Evolutionary conservation across 2,113 vertebrate species (phyloP).

Genomic region (Zosterops hypoxanthus): DNA sequence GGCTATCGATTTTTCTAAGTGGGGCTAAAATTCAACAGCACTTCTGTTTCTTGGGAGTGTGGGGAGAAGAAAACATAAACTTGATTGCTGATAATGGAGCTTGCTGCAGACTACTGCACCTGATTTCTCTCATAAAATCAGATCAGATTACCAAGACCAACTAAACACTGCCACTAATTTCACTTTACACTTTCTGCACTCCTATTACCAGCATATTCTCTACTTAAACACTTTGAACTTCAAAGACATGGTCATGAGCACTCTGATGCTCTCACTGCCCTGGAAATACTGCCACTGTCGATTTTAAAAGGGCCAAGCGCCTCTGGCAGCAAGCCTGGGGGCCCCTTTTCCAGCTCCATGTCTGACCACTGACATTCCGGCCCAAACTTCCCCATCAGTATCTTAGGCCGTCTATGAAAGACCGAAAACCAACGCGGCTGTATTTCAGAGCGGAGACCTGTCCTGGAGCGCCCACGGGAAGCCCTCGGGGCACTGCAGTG

Average conservation of each 20-base stretch:
- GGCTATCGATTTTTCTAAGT: neutral
- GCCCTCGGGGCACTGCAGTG: neutral
- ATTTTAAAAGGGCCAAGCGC: neutral
- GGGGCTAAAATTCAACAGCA: neutral
- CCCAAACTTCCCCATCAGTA: neutral
- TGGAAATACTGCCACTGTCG: neutral
- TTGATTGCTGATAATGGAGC: rapidly evolving
- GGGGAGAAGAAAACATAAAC: neutral
- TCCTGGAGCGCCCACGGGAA: neutral
- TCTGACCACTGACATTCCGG: neutral
- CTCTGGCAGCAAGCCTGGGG: rapidly evolving
- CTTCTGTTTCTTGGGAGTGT: neutral
- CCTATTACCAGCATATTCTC: neutral
- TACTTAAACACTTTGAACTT: neutral
- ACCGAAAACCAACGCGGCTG: neutral
- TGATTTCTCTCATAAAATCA: neutral
- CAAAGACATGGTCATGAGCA: neutral
- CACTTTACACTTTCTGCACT: neutral
- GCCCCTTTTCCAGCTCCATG: neutral
- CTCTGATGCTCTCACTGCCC: neutral
- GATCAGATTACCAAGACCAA: neutral
- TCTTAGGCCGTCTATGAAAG: neutral
- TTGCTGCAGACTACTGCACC: neutral
- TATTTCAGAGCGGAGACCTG: neutral
- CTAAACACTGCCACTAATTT: neutral